Evolutionary conservation across 2,113 vertebrate genomes (phyloP).

Genomic region (Apodemus speciosus): DNA sequence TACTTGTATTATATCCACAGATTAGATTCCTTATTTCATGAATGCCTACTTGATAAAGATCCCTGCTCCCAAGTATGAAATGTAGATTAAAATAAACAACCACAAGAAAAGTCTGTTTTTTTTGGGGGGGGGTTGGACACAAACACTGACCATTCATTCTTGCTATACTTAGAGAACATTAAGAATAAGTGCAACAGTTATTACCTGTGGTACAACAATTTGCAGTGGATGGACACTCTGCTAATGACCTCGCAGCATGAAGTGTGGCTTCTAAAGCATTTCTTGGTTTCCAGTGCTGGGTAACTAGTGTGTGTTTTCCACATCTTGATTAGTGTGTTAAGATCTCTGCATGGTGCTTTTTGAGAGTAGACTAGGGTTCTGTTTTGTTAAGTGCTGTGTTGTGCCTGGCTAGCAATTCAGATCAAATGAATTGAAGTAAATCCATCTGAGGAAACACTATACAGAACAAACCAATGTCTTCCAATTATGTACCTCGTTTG

Average conservation of each 20-base stretch:
- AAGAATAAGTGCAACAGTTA: neutral
- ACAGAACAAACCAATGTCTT: neutral
- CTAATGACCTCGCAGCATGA: constrained; percentile 51
- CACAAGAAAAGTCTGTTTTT: neutral
- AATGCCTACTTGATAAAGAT: constrained; percentile 20
- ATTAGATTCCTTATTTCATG: neutral
- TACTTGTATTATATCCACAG: neutral
- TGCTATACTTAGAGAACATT: neutral
- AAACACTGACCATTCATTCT: neutral
- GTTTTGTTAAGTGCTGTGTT: constrained; percentile 12
- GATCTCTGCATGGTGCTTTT: constrained; percentile 10
- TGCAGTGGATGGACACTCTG: neutral
- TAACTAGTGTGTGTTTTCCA: constrained; percentile 28
- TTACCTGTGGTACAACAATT: constrained; percentile 53
- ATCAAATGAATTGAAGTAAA: neutral
- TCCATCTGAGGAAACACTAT: neutral
- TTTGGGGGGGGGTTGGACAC: neutral
- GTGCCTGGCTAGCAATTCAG: neutral
- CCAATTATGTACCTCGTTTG: neutral
- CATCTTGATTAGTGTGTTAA: neutral
- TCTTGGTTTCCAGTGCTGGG: neutral
- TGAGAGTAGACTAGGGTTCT: neutral
- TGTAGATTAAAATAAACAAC: constrained; percentile 22
- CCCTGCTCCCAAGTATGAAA: neutral
- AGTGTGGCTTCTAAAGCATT: neutral